Evolutionary conservation across 2,888 invertebrate genomes (phyloP), one percentile per base, ranked within the genome.

Genomic region (Apantesis nais): DNA sequence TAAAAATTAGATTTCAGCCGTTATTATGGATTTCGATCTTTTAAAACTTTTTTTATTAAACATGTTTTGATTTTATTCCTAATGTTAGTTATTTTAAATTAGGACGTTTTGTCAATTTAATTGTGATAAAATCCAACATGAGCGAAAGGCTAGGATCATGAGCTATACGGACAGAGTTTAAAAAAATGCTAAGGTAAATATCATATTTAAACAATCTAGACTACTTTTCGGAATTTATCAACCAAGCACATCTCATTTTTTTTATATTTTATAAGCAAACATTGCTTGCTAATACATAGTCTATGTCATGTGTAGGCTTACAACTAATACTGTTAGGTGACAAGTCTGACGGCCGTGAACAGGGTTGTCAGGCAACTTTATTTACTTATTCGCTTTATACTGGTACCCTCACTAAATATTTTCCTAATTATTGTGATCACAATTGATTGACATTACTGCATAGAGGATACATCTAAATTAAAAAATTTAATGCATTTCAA

Each of bases 241-340:
- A 25, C 55, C 11, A 55, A n/a, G 3, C 2, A 25, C n/a, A 52
- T n/a, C 22, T 11, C 8, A 41, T 44, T 63, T 41, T n/a, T n/a
- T 14, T 25, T 63, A 44, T 31, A 39, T 29, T 44, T 44, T 48
- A 41, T 22, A 22, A 29, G 11, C 12, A 31, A 41, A 44, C 16
- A 39, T 63, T 63, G 29, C 12, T 58, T 29, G 39, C 58, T 66
- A 22, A 58, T 41, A 66, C 58, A 58, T 34, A 25, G 39, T 58
- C 34, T 55, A 37, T 39, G 25, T 58, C 58, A 58, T 55, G 25
- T 58, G 58, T 14, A 67, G 34, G 78, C 78, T 77, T 82, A 82
- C 78, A 78, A 80, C 74, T 74, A 76, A 75, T 83, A 84, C 81
- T 75, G 83, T 84, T 84, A 83, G 69, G 44, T 69, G 66, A 61